phyloP scores from a whole-genome alignment of 1,140 invertebrate species.

The Helicoverpa zea region DNA sequence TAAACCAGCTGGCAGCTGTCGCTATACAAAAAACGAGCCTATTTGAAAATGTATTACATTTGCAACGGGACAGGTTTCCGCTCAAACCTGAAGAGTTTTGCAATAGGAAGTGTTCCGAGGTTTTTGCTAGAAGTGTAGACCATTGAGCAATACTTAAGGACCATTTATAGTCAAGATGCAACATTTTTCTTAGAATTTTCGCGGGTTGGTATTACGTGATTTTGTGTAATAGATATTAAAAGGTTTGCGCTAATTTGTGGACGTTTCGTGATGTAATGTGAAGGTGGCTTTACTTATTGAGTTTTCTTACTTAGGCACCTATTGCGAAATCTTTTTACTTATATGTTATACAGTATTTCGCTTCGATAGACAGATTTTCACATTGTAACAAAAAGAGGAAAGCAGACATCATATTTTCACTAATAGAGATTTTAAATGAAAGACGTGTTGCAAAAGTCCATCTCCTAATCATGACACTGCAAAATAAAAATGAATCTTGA shows the following conservation, averaged over 20 bases:
- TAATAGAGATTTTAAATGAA: no score
- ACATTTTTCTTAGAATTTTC: slow-evolving; percentile 29
- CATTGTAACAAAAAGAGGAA: no score
- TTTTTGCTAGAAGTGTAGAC: slow-evolving; percentile 12
- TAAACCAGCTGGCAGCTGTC: slow-evolving; percentile 8
- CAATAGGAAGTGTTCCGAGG: slow-evolving; percentile 29
- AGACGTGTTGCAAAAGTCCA: no score
- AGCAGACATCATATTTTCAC: no score
- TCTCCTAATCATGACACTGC: no score
- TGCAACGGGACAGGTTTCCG: slow-evolving; percentile 23
- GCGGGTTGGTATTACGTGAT: slow-evolving; percentile 8
- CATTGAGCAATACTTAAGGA: neutral
- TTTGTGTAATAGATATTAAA: slow-evolving; percentile 1
- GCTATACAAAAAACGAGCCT: slow-evolving; percentile 7
- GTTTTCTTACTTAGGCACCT: neutral
- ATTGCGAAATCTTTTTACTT: neutral
- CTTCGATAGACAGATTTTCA: no score
- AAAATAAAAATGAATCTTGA: no score
- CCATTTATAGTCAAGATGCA: neutral
- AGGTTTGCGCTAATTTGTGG: neutral
- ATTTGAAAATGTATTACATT: neutral
- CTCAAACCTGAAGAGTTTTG: slow-evolving; percentile 15
- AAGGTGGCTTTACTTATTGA: neutral
- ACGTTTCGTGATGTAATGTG: neutral
- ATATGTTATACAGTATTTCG: no score